phyloP scores from a whole-genome alignment of 1,140 invertebrate species.

The Aphaenogaster ashmeadi region DNA sequence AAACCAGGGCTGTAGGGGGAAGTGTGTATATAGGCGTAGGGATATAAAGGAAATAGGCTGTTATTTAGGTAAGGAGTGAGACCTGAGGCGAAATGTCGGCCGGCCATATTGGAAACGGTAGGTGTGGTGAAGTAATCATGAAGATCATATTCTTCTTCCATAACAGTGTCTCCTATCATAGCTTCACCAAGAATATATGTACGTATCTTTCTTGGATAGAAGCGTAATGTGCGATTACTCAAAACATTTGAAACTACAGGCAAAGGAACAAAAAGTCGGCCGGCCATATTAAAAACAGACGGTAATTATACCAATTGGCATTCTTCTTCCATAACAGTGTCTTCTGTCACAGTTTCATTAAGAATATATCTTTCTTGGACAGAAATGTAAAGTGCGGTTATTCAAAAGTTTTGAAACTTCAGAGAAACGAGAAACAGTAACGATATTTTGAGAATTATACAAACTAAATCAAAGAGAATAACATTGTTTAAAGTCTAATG shows the following conservation, averaged over 20 bases:
- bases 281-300: neutral
- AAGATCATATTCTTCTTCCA: no score
- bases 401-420: neutral
- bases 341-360: neutral
- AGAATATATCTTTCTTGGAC: neutral
- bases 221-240: no score
- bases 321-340: neutral
- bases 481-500: neutral
- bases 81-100: neutral
- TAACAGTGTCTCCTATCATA: no score
- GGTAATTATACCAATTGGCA: neutral
- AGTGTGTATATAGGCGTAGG: neutral
- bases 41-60: conserved; percentile 42
- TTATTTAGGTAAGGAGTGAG: conserved; percentile 11
- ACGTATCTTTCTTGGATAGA: no score
- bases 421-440: neutral
- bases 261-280: neutral
- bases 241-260: no score
- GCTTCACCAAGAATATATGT: no score
- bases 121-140: no score
- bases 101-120: neutral
- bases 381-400: neutral
- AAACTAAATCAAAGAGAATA: neutral
- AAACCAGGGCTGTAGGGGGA: neutral
- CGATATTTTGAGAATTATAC: neutral